phyloP scores from a whole-genome alignment of 2,113 vertebrate genomes.

The Morone chrysops region DNA sequence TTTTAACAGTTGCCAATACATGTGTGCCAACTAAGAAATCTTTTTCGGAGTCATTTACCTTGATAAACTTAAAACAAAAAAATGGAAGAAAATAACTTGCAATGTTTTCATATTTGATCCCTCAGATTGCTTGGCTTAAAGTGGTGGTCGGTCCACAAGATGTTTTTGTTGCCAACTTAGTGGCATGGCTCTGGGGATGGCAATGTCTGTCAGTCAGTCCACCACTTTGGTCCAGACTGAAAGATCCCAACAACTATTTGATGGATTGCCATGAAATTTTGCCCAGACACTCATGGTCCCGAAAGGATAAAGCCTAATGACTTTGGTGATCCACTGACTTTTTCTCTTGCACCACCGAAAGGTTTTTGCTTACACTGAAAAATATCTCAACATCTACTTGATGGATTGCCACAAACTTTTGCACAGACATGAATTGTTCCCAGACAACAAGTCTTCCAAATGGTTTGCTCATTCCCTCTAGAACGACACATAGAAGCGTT shows the following conservation, averaged over 20 bases:
- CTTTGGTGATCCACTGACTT: slow-evolving; percentile 10
- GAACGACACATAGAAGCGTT: background rate
- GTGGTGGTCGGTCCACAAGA: background rate
- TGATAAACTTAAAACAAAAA: background rate
- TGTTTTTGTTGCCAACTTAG: background rate
- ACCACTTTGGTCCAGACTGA: background rate
- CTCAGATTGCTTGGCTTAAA: background rate
- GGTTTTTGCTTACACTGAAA: background rate
- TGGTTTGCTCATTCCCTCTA: background rate
- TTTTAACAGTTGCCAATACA: slow-evolving; percentile 8
- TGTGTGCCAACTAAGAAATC: slow-evolving; percentile 16
- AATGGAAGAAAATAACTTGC: background rate
- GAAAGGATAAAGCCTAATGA: slow-evolving; percentile 3
- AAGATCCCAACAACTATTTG: slow-evolving; percentile 21
- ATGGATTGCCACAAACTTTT: slow-evolving; percentile 18
- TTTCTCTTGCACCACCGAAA: background rate
- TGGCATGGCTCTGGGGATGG: background rate
- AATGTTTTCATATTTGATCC: slow-evolving; percentile 4
- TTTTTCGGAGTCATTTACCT: background rate
- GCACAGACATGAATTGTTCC: background rate
- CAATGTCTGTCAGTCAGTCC: slow-evolving; percentile 2
- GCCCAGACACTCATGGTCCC: background rate
- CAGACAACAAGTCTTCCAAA: background rate
- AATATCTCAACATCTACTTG: slow-evolving; percentile 1
- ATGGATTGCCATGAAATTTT: slow-evolving; percentile 17